phyloP scores from a whole-genome alignment of 2,113 vertebrate genomes.

The Ciconia boyciana region DNA sequence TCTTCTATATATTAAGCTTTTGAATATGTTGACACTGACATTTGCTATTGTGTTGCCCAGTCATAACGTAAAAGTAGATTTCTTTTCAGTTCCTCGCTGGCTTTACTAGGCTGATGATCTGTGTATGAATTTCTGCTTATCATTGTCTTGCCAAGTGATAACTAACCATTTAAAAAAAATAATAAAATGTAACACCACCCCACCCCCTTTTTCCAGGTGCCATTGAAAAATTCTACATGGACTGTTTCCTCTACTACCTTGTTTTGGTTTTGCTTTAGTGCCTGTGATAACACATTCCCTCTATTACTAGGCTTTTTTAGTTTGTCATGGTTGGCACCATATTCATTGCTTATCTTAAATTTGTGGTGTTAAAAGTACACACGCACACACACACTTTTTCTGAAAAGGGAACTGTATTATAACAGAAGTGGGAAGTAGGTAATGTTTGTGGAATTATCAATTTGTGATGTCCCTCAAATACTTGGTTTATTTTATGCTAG shows the following conservation, averaged over 20 bases:
- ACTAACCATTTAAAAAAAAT: not conserved
- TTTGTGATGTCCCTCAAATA: not conserved
- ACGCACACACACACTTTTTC: not conserved
- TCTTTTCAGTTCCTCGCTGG: not conserved
- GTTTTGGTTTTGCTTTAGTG: not conserved
- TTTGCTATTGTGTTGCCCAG: not conserved
- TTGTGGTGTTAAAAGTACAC: not conserved
- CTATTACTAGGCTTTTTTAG: not conserved
- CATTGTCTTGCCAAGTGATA: not conserved
- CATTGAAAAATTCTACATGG: not conserved
- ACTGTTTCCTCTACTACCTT: not conserved
- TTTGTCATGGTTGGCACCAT: not conserved
- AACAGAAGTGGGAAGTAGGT: not conserved
- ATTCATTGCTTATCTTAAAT: not conserved
- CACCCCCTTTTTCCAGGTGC: not conserved
- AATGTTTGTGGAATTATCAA: not conserved
- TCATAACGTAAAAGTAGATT: not conserved
- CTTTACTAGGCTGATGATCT: not conserved
- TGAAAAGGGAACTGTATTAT: not conserved
- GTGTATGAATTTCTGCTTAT: not conserved
- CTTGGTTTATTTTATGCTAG: not conserved
- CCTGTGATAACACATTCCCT: not conserved
- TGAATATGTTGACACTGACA: not conserved
- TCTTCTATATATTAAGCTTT: not conserved
- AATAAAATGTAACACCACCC: not conserved